Conservation (phyloP, 1,140 invertebrate species). For the Rhopalosiphum maidis region DNA sequence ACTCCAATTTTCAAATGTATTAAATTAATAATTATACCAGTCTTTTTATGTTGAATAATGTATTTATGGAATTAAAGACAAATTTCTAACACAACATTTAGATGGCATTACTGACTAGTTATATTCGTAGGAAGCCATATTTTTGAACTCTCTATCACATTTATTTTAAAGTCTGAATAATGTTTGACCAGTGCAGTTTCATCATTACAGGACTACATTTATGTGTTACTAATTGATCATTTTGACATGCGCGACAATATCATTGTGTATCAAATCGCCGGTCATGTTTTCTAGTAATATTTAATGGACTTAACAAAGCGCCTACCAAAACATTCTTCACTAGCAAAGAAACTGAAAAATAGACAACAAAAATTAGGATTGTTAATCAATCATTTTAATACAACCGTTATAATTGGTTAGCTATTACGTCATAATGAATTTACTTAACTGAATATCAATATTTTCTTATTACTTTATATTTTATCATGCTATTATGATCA, state of each 20-base stretch:
- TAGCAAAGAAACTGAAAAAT: slow-evolving; percentile 74
- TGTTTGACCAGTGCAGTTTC: slow-evolving; percentile 73
- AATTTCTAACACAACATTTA: too few species aligned
- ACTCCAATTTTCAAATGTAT: too few species aligned
- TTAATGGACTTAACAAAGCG: slow-evolving; percentile 85
- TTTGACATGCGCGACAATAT: slow-evolving; percentile 85
- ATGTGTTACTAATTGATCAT: slow-evolving; percentile 86
- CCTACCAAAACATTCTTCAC: slow-evolving; percentile 95
- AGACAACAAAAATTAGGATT: slow-evolving; percentile 3
- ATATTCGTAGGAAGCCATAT: too few species aligned
- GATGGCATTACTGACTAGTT: too few species aligned
- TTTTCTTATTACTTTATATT: neutral
- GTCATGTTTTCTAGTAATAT: too few species aligned
- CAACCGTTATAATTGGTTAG: neutral
- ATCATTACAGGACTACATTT: slow-evolving; percentile 79
- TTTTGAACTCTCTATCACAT: slow-evolving; percentile 68
- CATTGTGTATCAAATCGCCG: slow-evolving; percentile 94
- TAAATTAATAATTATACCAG: too few species aligned
- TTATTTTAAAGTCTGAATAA: slow-evolving; percentile 69
- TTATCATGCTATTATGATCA: neutral
- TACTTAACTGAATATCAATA: neutral
- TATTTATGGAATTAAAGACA: too few species aligned
- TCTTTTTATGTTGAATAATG: too few species aligned
- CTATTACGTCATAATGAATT: neutral
- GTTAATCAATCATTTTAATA: neutral